Evolutionary conservation across 1,140 invertebrate genomes (phyloP), one percentile per base, ranked within the genome.

Genomic region (Cyphomyrmex costatus): DNA sequence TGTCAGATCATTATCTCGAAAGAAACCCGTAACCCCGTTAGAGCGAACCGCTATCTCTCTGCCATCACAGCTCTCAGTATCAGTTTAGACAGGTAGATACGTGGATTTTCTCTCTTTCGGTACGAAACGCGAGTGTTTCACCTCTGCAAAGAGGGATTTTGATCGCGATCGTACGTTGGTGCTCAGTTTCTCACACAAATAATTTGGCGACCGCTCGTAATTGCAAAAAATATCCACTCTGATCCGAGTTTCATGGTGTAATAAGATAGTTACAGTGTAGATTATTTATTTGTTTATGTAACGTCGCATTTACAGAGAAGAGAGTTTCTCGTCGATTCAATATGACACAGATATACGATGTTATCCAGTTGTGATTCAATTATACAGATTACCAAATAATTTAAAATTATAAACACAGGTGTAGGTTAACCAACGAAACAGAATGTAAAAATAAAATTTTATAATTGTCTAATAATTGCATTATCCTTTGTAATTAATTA

Each of bases 11-110:
- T 4, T 21, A 27, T 73, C 53, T 53, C 8, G n/a, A 73, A 83
- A 83, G 53, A 73, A 66, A 73, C 42, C 19, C 51, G 33, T 60
- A 82, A 82, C 79, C 79, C 79, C 79, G 36, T 83, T 83, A 83
- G 5, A 56, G 14, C 6, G 8, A 83, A 46, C 27, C 53, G 53
- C 68, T 83, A 73, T 83, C 79, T 83, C 68, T 83, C 42, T 6
- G 36, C 33, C 66, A 71, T 33, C 51, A 61, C 27, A 61, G 68
- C 79, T 83, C 36, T 83, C 68, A 83, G 79, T 83, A 73, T 82
- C 66, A 8, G n/a, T 58, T 74, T 46, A 61, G 68, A 53, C 14
- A 73, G 24, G 66, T 30, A 30, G 53, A 49, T 46, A 61, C 53
- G 27, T 14, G 79, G 53, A 74, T 83, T 74, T 83, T 60, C n/a